phyloP scores from a whole-genome alignment of 2,888 invertebrate species.

The Teleiodes luculella region DNA sequence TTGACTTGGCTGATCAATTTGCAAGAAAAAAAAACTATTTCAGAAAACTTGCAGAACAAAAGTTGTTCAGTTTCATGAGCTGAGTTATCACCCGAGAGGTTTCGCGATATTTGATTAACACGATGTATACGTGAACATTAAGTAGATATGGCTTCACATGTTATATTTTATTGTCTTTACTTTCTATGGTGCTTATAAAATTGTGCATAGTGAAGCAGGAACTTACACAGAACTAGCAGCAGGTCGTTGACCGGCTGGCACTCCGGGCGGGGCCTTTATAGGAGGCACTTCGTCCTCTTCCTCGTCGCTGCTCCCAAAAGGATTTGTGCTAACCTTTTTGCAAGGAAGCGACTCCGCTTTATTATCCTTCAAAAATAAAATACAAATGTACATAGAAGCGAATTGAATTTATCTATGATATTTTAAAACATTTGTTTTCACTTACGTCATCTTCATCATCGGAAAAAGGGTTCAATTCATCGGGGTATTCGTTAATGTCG shows the following conservation, averaged over 20 bases:
- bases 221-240: constrained; percentile 50
- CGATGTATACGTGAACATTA: too few relatives aligned
- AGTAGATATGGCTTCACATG: too few relatives aligned
- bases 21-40: too few relatives aligned
- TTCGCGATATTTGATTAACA: too few relatives aligned
- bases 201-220: not conserved
- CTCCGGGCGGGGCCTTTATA: constrained; percentile 43
- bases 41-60: too few relatives aligned
- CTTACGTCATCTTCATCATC: constrained; percentile 79
- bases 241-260: constrained; percentile 33
- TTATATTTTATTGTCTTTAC: not conserved
- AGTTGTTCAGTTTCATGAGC: too few relatives aligned
- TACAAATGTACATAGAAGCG: constrained; percentile 12
- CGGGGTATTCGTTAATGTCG: constrained; percentile 80
- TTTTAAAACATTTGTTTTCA: not conserved
- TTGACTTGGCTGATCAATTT: too few relatives aligned
- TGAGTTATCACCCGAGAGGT: too few relatives aligned
- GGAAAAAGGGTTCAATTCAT: constrained; percentile 90
- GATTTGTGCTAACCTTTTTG: constrained; percentile 79
- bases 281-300: constrained; percentile 72
- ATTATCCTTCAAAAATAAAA: constrained; percentile 42
- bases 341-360: constrained; percentile 39
- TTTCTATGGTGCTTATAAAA: too few relatives aligned
- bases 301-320: constrained; percentile 83
- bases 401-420: not conserved